Conservation (phyloP, 1,140 invertebrate species). For the Cyclargus thomasi region DNA sequence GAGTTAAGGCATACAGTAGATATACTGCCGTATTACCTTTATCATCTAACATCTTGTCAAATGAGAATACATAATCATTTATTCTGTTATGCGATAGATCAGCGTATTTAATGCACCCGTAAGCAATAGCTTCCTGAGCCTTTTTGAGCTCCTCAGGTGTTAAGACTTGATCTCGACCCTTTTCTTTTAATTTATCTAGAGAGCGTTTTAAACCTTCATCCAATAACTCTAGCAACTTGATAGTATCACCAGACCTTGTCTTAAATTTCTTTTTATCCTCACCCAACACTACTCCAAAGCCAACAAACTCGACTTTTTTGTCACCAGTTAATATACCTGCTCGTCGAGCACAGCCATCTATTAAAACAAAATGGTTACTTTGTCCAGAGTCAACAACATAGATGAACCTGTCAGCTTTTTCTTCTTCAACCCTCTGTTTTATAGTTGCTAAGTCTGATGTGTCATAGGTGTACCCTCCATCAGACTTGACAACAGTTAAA, state of each 20-base stretch:
- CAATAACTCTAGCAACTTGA: conserved; percentile 92
- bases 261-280: conserved; percentile 99
- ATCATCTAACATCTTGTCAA: conserved; percentile 99
- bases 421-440: conserved; percentile 90
- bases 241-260: conserved; percentile 97
- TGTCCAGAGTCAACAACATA: conserved; percentile 98
- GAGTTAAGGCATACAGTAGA: conserved; percentile 94
- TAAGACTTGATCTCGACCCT: conserved; percentile 91
- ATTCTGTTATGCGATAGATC: conserved; percentile 95
- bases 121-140: conserved; percentile 94
- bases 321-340: conserved; percentile 81
- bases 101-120: conserved; percentile 99
- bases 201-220: conserved; percentile 94
- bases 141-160: conserved; percentile 87
- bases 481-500: conserved; percentile 96
- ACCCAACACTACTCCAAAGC: conserved; percentile 97
- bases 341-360: conserved; percentile 83
- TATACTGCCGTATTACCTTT: conserved; percentile 99
- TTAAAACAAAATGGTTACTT: conserved; percentile 88
- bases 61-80: conserved; percentile 98
- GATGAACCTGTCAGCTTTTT: conserved; percentile 93
- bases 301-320: conserved; percentile 89
- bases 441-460: conserved; percentile 98
- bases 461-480: conserved; percentile 99
- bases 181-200: conserved; percentile 91